Conservation (phyloP, 2,888 invertebrate genomes). For the Yponomeuta evonymella region DNA sequence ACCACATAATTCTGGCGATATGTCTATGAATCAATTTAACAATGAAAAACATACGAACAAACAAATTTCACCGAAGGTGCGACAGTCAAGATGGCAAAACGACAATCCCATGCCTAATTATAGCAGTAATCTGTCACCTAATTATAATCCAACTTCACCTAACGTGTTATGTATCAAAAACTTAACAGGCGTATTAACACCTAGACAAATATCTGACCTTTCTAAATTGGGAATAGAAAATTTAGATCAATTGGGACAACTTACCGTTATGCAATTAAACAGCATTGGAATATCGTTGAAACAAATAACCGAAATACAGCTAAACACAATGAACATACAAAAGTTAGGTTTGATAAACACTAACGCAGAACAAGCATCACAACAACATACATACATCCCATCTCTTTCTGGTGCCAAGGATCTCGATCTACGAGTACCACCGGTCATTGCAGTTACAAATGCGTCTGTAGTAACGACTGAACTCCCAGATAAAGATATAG, state of each 20-base stretch:
- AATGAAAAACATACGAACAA: conserved; percentile 47
- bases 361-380: conserved; percentile 42
- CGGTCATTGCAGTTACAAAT: conserved; percentile 42
- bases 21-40: conserved; percentile 44
- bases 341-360: conserved; percentile 68
- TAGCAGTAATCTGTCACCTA: conserved; percentile 44
- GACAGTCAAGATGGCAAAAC: conserved; percentile 72
- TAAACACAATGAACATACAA: conserved; percentile 77
- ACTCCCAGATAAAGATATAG: conserved; percentile 63
- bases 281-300: conserved; percentile 76
- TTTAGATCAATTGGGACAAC: conserved; percentile 77
- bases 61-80: conserved; percentile 63
- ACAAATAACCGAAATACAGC: conserved; percentile 78
- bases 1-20: conserved; percentile 46
- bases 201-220: conserved; percentile 76
- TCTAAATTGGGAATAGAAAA: conserved; percentile 77
- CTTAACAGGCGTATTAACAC: conserved; percentile 73
- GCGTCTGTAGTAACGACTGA: conserved; percentile 42
- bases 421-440: conserved; percentile 66
- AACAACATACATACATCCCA: conserved; percentile 25
- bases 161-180: conserved; percentile 75
- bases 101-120: conserved; percentile 50
- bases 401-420: conserved; percentile 46
- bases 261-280: conserved; percentile 77
- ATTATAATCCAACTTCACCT: conserved; percentile 37